A percentile compares a stretch with the other conserved stretches of the same genome.
Conservation (phyloP, 1,140 invertebrate genomes). For the Drosophila chauvacae region DNA sequence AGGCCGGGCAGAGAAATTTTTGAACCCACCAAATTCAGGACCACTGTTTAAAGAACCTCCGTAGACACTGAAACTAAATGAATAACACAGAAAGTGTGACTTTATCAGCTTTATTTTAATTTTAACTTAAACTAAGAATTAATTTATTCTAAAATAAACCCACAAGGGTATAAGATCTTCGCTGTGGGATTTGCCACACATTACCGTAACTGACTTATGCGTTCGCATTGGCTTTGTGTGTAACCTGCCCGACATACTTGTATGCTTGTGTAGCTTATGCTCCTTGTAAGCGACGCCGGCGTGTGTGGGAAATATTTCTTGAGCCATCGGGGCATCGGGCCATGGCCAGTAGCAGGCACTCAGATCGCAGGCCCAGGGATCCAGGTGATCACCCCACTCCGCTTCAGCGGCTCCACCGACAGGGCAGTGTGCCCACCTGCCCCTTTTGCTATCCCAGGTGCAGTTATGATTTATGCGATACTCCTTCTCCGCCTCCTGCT, state of each 20-base stretch:
- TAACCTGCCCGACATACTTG: constrained; percentile 70
- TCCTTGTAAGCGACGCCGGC: constrained; percentile 51
- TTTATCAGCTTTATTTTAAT: background rate
- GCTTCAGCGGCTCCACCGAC: background rate
- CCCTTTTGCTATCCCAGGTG: constrained; percentile 59
- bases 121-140: too few relatives aligned
- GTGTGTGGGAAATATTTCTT: constrained; percentile 73
- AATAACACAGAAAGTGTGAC: background rate
- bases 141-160: background rate
- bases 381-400: constrained; percentile 18
- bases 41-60: background rate
- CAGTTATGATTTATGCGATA: constrained; percentile 78
- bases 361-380: constrained; percentile 21
- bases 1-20: too few relatives aligned
- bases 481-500: constrained; percentile 23
- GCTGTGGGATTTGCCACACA: background rate
- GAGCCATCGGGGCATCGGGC: constrained; percentile 31
- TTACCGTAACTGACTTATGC: constrained; percentile 45
- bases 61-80: too few relatives aligned
- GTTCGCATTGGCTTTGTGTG: constrained; percentile 64
- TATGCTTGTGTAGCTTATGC: constrained; percentile 38
- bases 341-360: constrained; percentile 58
- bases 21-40: fast-evolving
- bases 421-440: constrained; percentile 5
- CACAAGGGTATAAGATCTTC: constrained; percentile 30